phyloP scores from a whole-genome alignment of 2,113 vertebrate species.

The Aplodontia rufa region DNA sequence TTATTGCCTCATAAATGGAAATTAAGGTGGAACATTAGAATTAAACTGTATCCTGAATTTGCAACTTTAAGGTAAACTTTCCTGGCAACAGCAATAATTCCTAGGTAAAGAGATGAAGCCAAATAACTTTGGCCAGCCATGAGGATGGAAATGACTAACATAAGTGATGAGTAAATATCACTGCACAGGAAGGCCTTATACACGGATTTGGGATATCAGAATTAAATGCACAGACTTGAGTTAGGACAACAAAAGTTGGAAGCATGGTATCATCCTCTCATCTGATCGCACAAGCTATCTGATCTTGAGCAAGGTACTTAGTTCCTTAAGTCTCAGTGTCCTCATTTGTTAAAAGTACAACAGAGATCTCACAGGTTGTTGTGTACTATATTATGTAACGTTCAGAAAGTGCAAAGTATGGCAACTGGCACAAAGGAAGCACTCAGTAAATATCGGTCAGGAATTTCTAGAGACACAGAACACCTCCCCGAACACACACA shows the following conservation, averaged over 20 bases:
- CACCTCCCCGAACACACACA: not conserved
- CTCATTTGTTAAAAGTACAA: not conserved
- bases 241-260: not conserved
- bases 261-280: not conserved
- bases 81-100: not conserved
- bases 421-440: not conserved
- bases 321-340: conserved; percentile 30
- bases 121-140: not conserved
- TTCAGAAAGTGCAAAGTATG: not conserved
- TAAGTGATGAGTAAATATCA: not conserved
- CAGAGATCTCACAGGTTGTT: not conserved
- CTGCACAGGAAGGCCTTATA: not conserved
- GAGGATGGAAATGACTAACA: not conserved
- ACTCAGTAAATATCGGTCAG: not conserved
- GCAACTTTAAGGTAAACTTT: conserved; percentile 41
- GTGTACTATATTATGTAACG: not conserved
- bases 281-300: not conserved
- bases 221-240: not conserved
- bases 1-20: conserved; percentile 12
- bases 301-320: not conserved
- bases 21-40: conserved; percentile 27
- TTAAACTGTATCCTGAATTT: conserved; percentile 26
- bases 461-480: not conserved
- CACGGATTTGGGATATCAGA: not conserved
- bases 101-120: conserved; percentile 12